Conservation (phyloP, 2,888 invertebrate genomes). For the Pristionchus entomophagus region DNA sequence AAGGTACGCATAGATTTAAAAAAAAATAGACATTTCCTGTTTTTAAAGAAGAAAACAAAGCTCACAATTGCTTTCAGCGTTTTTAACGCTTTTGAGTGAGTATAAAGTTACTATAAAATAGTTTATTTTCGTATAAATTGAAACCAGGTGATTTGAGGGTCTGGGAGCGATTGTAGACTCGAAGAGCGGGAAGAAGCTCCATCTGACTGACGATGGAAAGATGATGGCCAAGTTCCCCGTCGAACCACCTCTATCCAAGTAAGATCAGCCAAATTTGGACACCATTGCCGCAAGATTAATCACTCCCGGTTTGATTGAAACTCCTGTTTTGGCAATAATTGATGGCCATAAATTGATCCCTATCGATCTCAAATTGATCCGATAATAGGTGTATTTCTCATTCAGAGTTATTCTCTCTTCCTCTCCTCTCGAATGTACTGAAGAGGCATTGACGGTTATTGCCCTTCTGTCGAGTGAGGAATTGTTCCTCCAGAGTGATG, state of each 20-base stretch:
- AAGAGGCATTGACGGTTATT: constrained; percentile 86
- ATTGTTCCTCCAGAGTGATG: constrained; percentile 78
- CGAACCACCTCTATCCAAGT: constrained; percentile 90
- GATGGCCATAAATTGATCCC: no score
- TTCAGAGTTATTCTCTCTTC: constrained; percentile 60
- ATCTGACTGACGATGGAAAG: constrained; percentile 86
- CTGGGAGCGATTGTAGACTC: constrained; percentile 82
- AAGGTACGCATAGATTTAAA: constrained; percentile 51
- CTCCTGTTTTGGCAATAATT: no score
- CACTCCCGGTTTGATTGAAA: no score
- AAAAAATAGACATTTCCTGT: no score
- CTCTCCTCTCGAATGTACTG: constrained; percentile 69
- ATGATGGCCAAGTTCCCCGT: constrained; percentile 92
- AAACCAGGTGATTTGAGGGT: constrained; percentile 72
- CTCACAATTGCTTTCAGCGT: no score
- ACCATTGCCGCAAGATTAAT: no score
- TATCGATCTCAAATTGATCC: no score
- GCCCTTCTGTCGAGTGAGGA: constrained; percentile 91
- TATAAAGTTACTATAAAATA: not conserved
- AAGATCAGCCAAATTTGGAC: constrained; percentile 81
- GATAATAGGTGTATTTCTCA: not conserved
- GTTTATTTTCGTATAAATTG: not conserved
- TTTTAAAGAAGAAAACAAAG: no score
- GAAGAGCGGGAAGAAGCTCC: constrained; percentile 51
- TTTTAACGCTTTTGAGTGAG: no score